Base-by-base conservation (phyloP, 1,140 invertebrate genomes). In the Oedothorax gibbosus region DNA sequence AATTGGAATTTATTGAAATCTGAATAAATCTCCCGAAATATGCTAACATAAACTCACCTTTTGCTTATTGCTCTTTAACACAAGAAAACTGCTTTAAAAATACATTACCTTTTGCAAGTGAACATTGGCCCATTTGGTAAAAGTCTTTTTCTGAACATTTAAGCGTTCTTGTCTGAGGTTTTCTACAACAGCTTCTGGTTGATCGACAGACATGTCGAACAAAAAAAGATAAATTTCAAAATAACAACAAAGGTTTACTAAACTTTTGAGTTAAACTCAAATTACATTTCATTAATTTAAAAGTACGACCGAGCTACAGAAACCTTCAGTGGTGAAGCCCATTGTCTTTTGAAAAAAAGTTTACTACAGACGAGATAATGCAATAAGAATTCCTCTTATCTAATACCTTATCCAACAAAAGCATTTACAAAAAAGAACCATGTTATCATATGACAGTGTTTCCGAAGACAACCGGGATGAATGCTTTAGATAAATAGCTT, bases 91-190 rank as follows among this genome's bases (percentile, higher is more conserved):
- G n/a, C 12, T 60, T 5, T 14, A 60, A 60, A 60, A 60, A 60
- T 14, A 60, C 12, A 60, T 71, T 82, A 82, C 80, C 80, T 82
- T 82, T 64, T 72, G 68, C 15, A 82, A 21, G 21, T 82, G 80
- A 20, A 82, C 53, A 50, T 82, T 82, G 11, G 80, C 80, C 80
- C 80, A 82, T 49, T 82, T 82, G 21, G 80, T 82, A 20, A 82
- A 82, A 50, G 80, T 82, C 65, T 82, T 82, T 51, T 82, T 82
- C 54, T 82, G 80, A 9, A 82, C 80, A 73, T 82, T 62, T 60
- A 82, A 49, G 7, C 80, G 68, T 54, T 82, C 80, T 54, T 71
- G 66, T 20, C 80, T 49, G 6, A 82, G 69, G 10, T 21, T 82
- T 53, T 82, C 80, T 21, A 73, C 66, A 53, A 65, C 80, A 15